These are phyloP conservation scores for Hyperopisus bebe DNA, from an alignment of 2,113 vertebrate species.

Conservation along the genomic window DNA sequence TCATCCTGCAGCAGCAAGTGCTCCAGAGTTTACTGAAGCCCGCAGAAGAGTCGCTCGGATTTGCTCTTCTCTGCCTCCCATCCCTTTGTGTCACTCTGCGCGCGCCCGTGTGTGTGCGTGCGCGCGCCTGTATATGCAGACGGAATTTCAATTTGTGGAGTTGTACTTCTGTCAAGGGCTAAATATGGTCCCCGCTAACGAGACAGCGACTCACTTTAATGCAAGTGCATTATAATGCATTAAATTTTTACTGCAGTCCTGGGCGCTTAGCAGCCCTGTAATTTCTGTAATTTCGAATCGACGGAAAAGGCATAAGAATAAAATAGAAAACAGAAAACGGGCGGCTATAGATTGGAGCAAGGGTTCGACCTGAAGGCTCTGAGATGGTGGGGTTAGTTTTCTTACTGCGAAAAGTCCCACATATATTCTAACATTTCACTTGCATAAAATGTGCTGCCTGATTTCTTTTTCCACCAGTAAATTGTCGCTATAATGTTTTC, in stretches of 20 bases:
- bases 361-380: neutral
- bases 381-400: neutral
- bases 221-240: neutral
- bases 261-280: neutral
- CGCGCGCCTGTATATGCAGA: neutral
- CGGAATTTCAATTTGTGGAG: slow-evolving; percentile 5
- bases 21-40: slow-evolving; percentile 28
- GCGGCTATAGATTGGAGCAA: neutral
- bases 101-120: neutral
- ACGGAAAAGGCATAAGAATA: neutral
- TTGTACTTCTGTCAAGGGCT: neutral
- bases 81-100: slow-evolving; percentile 25
- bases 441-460: neutral
- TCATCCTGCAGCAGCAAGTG: slow-evolving; percentile 22
- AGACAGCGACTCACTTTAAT: neutral
- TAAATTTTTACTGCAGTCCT: neutral
- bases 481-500: neutral
- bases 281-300: neutral
- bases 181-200: neutral
- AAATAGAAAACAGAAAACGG: neutral
- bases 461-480: neutral
- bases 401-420: neutral
- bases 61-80: slow-evolving; percentile 23
- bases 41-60: slow-evolving; percentile 36
- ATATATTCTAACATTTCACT: neutral